phyloP scores from a whole-genome alignment of 1,140 invertebrate species.

The Cydia fagiglandana region DNA sequence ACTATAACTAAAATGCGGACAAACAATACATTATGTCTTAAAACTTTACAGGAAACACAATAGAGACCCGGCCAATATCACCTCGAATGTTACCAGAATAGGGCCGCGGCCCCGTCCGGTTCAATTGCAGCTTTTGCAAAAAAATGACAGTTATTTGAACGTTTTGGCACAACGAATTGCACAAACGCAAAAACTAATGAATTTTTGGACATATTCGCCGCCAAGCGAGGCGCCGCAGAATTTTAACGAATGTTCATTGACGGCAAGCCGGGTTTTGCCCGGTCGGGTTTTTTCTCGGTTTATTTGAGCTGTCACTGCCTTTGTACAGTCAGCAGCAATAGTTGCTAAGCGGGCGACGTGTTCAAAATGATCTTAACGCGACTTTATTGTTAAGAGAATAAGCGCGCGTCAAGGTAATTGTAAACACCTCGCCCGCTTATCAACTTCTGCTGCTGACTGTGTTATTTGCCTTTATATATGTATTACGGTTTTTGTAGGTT shows the following conservation, averaged over 20 bases:
- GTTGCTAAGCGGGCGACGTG: no score
- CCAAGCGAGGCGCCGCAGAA: slow-evolving; percentile 48
- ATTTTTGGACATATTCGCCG: slow-evolving; percentile 59
- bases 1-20: no score
- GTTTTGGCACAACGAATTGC: slow-evolving; percentile 56
- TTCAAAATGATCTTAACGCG: no score
- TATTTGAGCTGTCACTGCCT: background rate
- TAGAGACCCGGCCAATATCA: no score
- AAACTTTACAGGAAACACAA: no score
- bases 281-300: slow-evolving; percentile 41
- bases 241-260: slow-evolving; percentile 56
- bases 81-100: background rate
- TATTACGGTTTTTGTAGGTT: background rate
- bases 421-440: no score
- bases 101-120: slow-evolving; percentile 37
- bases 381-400: no score
- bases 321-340: no score
- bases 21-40: no score
- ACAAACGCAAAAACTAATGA: slow-evolving; percentile 58
- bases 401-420: no score
- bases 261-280: slow-evolving; percentile 50
- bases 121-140: slow-evolving; percentile 55
- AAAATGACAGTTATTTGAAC: slow-evolving; percentile 63
- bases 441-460: no score
- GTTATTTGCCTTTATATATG: background rate